Evolutionary conservation across 2,113 vertebrate genomes (phyloP).

Genomic region (Corythaeola cristata): DNA sequence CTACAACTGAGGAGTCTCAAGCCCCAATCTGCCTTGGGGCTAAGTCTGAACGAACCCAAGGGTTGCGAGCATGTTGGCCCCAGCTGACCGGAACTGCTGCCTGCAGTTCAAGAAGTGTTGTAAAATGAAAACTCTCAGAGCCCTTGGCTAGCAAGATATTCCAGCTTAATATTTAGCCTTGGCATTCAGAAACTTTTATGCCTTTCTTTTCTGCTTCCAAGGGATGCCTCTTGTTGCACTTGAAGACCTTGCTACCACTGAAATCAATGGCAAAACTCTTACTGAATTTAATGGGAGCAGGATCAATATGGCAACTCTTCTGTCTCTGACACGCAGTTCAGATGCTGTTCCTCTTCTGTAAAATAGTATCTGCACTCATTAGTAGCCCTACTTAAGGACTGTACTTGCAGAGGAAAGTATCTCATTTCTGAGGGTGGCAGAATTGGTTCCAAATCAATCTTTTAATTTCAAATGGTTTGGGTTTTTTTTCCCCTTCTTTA

Average conservation of each 20-base stretch:
- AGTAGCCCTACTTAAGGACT: neutral
- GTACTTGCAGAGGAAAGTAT: neutral
- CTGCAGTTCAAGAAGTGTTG: slow-evolving; percentile 1
- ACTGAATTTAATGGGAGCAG: neutral
- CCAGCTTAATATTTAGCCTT: neutral
- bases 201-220: neutral
- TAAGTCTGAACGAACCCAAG: neutral
- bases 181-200: neutral
- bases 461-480: neutral
- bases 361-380: neutral
- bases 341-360: neutral
- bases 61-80: neutral
- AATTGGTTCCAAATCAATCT: neutral
- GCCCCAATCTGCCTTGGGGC: neutral
- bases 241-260: neutral
- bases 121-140: neutral
- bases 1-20: neutral
- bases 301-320: neutral
- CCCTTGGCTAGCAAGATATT: neutral
- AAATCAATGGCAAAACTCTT: slow-evolving; percentile 17
- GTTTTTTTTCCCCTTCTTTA: accelerated
- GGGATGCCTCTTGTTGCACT: neutral
- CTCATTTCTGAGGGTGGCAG: neutral
- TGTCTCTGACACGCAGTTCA: neutral
- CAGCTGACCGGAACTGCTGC: neutral